Conservation (phyloP, 1,140 invertebrate species). For the Drosophila bocki region DNA sequence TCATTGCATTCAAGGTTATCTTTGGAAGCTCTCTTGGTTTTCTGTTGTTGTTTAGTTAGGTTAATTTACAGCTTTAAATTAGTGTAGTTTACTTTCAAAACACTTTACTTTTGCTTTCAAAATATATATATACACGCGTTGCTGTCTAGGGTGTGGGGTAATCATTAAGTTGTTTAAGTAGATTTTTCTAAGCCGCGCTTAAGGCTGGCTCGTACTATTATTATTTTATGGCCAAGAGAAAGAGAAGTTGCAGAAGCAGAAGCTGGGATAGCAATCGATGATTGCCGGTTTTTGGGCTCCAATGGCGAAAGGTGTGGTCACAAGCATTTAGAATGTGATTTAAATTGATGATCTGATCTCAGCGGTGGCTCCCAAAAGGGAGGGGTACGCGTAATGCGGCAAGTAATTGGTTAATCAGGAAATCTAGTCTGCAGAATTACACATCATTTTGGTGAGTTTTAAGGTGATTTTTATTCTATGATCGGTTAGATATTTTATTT, state of each 20-base stretch:
- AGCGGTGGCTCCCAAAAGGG: slow-evolving; percentile 9
- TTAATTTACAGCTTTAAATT: slow-evolving; percentile 83
- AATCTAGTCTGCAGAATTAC: neutral
- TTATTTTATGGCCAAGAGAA: slow-evolving; percentile 7
- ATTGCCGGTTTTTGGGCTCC: slow-evolving; percentile 33
- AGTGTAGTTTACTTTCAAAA: slow-evolving; percentile 83
- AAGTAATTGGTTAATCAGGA: slow-evolving; percentile 11
- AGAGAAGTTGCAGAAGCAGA: slow-evolving; percentile 45
- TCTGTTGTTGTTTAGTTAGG: slow-evolving; percentile 70
- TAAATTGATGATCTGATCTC: slow-evolving; percentile 52
- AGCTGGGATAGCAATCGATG: slow-evolving; percentile 35
- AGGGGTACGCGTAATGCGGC: slow-evolving; percentile 13
- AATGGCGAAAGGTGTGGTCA: slow-evolving; percentile 35
- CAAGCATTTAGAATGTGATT: slow-evolving; percentile 46
- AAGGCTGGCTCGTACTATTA: slow-evolving; percentile 10
- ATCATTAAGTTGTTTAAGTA: slow-evolving; percentile 69
- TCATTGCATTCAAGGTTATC: slow-evolving; percentile 81
- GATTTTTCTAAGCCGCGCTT: slow-evolving; percentile 35
- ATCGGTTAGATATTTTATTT: neutral
- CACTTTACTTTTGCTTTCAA: slow-evolving; percentile 83
- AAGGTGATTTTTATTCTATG: neutral
- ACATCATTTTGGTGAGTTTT: neutral
- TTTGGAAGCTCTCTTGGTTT: slow-evolving; percentile 49
- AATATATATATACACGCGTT: slow-evolving; percentile 61
- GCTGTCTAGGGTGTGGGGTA: slow-evolving; percentile 61